A percentile compares a stretch with the other conserved stretches of the same genome.
These are phyloP conservation scores for Micrastur ruficollis DNA, from an alignment of 2,797 vertebrate species.

Conservation along the genomic window DNA sequence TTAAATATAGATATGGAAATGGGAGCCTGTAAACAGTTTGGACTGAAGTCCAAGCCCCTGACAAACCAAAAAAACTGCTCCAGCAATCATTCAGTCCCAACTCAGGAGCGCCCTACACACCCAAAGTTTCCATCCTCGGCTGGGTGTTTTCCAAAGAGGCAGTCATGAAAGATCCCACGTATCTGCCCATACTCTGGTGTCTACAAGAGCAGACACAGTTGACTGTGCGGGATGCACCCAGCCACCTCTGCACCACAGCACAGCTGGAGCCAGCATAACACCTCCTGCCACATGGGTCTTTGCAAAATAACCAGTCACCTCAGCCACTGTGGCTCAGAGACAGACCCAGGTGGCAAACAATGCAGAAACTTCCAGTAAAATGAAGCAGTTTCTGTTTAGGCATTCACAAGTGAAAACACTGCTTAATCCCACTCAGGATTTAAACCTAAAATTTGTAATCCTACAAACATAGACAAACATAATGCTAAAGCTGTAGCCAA, in stretches of 20 bases:
- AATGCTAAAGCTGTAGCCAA: background rate
- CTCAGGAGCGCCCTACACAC: background rate
- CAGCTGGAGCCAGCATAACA: background rate
- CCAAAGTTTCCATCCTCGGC: background rate
- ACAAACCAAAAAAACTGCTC: background rate
- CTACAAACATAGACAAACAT: background rate
- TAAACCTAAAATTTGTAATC: background rate
- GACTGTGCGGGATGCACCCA: background rate
- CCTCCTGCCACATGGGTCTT: rapidly evolving
- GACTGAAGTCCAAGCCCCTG: background rate
- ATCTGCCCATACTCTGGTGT: background rate
- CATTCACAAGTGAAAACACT: background rate
- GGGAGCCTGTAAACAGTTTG: background rate
- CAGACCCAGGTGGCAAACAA: background rate
- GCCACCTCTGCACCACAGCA: background rate
- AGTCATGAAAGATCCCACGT: background rate
- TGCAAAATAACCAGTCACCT: background rate
- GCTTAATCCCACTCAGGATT: background rate
- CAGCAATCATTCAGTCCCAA: background rate
- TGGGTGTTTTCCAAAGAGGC: background rate
- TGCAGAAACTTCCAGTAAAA: background rate
- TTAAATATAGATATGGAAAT: background rate
- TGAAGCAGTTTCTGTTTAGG: background rate
- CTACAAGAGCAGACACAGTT: background rate
- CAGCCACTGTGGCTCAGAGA: background rate